Evolutionary conservation across 2,888 invertebrate species (phyloP).

Genomic region (Cephalotes varians): DNA sequence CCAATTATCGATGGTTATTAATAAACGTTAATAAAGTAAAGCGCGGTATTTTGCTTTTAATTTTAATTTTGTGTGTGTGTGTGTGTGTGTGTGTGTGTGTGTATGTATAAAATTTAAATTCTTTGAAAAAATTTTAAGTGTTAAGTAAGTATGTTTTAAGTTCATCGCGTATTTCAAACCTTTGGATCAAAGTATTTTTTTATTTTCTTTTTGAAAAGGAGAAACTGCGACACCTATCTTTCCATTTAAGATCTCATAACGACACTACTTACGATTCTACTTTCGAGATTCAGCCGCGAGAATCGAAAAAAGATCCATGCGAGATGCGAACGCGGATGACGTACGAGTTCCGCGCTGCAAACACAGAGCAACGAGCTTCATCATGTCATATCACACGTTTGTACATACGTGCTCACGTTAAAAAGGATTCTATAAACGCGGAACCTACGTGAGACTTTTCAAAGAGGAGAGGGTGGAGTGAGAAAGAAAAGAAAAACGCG

Average conservation of each 20-base stretch:
- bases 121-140: neutral
- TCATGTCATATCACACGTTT: conserved; percentile 58
- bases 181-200: neutral
- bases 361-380: conserved; percentile 36
- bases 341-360: conserved; percentile 53
- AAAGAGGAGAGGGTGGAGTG: neutral
- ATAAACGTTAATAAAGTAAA: too few species aligned
- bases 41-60: neutral
- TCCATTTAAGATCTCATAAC: neutral
- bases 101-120: neutral
- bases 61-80: too few species aligned
- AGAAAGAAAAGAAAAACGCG: conserved; percentile 51
- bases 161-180: neutral
- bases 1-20: too few species aligned
- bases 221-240: neutral
- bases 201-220: neutral
- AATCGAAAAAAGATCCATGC: neutral
- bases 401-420: conserved; percentile 72
- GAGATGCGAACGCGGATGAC: neutral
- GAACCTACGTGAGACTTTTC: conserved; percentile 21
- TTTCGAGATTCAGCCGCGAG: neutral
- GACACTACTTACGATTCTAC: neutral
- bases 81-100: neutral
- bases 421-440: conserved; percentile 68
- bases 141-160: neutral